Evolutionary conservation across 1,140 invertebrate genomes (phyloP).

Genomic region (Drosophila repleta): DNA sequence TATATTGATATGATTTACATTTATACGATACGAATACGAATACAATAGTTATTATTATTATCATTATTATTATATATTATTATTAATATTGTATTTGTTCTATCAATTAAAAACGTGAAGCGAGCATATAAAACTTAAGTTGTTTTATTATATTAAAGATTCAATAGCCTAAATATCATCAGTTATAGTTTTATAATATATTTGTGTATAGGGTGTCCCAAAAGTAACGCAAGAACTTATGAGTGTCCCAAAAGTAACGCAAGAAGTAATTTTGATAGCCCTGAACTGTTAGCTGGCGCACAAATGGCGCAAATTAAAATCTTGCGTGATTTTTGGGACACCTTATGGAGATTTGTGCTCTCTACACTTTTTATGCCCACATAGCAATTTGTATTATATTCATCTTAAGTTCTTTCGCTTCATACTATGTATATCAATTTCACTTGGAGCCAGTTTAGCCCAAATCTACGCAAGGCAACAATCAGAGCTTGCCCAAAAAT

Average conservation of each 20-base stretch:
- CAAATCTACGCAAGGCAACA: not conserved
- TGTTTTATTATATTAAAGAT: slow-evolving; percentile 1
- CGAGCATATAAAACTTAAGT: slow-evolving; percentile 11
- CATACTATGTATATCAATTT: not conserved
- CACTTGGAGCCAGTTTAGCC: not conserved
- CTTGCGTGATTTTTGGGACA: too few species aligned
- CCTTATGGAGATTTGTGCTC: too few species aligned
- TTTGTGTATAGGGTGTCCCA: too few species aligned
- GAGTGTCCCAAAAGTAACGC: too few species aligned
- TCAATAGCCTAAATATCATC: not conserved
- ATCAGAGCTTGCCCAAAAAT: slow-evolving; percentile 12
- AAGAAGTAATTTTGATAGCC: too few species aligned
- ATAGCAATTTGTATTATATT: too few species aligned
- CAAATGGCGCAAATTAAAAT: too few species aligned
- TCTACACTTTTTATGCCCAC: too few species aligned
- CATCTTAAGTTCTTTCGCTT: not conserved
- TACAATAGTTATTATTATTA: slow-evolving; percentile 61
- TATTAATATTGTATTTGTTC: slow-evolving; percentile 28
- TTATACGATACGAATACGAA: slow-evolving; percentile 51
- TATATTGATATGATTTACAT: slow-evolving; percentile 54
- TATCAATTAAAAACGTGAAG: slow-evolving; percentile 60
- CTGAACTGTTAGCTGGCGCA: too few species aligned
- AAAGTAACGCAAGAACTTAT: too few species aligned
- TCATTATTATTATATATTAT: slow-evolving; percentile 26
- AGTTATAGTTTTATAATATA: too few species aligned